Evolutionary conservation across 2,113 vertebrate species (phyloP).

Genomic region (Ctenomys sociabilis): DNA sequence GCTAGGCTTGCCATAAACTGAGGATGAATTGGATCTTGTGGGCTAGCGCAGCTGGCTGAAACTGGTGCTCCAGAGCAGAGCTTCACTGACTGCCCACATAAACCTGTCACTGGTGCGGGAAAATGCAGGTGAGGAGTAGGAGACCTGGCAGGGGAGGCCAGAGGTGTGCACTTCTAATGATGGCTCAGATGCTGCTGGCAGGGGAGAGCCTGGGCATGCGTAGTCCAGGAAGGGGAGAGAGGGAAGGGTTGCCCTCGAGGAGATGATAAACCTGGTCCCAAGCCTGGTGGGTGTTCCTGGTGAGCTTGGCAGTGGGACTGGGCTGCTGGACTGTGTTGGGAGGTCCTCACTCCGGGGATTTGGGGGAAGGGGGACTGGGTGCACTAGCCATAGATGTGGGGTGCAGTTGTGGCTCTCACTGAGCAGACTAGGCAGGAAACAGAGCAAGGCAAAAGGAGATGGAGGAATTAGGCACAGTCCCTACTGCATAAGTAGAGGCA

Average conservation of each 20-base stretch:
- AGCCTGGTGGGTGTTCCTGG: too few species aligned
- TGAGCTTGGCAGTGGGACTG: too few species aligned
- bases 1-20: not conserved
- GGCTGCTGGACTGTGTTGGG: not conserved
- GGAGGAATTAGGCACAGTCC: not conserved
- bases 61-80: not conserved
- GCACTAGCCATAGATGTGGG: accelerated
- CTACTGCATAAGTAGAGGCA: not conserved
- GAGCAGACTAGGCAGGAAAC: not conserved
- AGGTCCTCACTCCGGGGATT: not conserved
- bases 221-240: not conserved
- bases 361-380: not conserved
- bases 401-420: not conserved
- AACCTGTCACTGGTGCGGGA: not conserved
- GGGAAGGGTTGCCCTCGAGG: not conserved
- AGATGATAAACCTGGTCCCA: not conserved
- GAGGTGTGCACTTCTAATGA: not conserved
- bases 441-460: not conserved
- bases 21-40: not conserved
- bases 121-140: not conserved
- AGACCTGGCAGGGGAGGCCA: not conserved
- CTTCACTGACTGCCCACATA: not conserved
- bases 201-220: not conserved
- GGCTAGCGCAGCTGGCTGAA: not conserved
- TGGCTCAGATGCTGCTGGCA: too few species aligned